Evolutionary conservation across 2,888 invertebrate species (phyloP), one percentile per base, ranked within the genome.

Genomic region (Cosmia trapezina): DNA sequence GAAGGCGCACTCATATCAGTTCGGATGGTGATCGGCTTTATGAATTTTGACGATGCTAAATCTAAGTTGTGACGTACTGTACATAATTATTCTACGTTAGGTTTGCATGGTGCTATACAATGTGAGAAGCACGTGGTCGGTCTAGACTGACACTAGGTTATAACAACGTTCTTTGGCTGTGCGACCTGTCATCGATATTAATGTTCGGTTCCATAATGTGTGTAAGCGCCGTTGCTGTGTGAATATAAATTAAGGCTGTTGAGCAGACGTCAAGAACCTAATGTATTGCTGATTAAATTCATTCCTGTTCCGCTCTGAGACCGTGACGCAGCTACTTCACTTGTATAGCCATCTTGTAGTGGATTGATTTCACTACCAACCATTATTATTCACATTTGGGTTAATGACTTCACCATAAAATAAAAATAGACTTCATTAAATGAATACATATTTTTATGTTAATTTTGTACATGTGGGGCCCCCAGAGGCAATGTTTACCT

Each of bases 181-280:
- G 90, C 90, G 88, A 86, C 87, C 86, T 86, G 84, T 89, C 89
- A 91, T 90, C 89, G 89, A 90, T 91, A 92, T 88, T 91, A 89
- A 85, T 87, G 88, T 89, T 88, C 89, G 90, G 89, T 86, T 84
- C 90, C 90, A 89, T 91, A 33, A 90, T 90, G 89, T 87, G 86
- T 85, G 86, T 83, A 79, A 84, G 83, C 83, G 84, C 81, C 81
- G 89, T 81, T 86, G 90, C 88, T 86, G 86, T 82, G 87, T 92
- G 93, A 92, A 93, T 93, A 92, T 91, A 89, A 94, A 93, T 90
- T 89, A 92, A 86, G 86, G 87, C 86, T 89, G 87, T 89, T 86
- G 88, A 88, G 86, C 87, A 86, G 85, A 86, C 83, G 81, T 84
- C 88, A 86, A 87, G 87, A 87, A 87, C 83, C 85, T 83, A 83